A percentile compares a stretch with the other conserved stretches of the same genome.
phyloP scores from a whole-genome alignment of 2,888 invertebrate species.

The Nomada fabriciana region DNA sequence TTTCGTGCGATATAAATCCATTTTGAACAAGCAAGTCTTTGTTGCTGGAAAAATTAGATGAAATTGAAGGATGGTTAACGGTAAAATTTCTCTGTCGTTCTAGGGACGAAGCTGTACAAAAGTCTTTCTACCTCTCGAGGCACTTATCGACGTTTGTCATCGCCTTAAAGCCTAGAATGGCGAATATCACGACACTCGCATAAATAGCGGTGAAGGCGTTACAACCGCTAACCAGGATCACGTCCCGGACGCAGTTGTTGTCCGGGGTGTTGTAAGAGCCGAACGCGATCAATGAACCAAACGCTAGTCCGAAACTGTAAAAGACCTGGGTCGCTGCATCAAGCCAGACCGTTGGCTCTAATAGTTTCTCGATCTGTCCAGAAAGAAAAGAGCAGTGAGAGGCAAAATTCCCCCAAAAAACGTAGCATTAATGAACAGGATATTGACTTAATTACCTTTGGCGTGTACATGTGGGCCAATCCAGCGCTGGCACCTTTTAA shows the following conservation, averaged over 20 bases:
- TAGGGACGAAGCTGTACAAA: neutral
- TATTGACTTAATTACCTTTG: conserved; percentile 88
- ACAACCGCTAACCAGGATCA: conserved; percentile 94
- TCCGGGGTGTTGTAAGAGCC: conserved; percentile 97
- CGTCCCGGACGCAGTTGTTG: conserved; percentile 97
- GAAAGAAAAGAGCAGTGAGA: neutral
- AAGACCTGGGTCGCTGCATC: conserved; percentile 99
- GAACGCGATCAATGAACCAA: conserved; percentile 97
- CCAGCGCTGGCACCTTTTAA: conserved; percentile 94
- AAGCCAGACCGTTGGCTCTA: conserved; percentile 96
- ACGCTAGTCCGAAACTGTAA: conserved; percentile 96
- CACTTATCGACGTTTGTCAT: conserved; percentile 95
- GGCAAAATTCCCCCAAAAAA: neutral
- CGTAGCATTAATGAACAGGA: no score
- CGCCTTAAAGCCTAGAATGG: conserved; percentile 98
- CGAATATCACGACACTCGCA: conserved; percentile 97
- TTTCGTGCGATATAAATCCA: conserved; percentile 82
- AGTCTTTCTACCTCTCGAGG: conserved; percentile 86
- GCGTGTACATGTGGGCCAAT: conserved; percentile 95
- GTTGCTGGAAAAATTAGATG: conserved; percentile 84
- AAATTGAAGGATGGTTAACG: neutral
- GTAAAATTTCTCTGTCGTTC: neutral
- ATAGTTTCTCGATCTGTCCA: conserved; percentile 91
- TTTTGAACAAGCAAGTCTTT: conserved; percentile 85
- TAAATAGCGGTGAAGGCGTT: conserved; percentile 97